phyloP scores from a whole-genome alignment of 2,888 invertebrate species.

The Reticulitermes lucifugus region DNA sequence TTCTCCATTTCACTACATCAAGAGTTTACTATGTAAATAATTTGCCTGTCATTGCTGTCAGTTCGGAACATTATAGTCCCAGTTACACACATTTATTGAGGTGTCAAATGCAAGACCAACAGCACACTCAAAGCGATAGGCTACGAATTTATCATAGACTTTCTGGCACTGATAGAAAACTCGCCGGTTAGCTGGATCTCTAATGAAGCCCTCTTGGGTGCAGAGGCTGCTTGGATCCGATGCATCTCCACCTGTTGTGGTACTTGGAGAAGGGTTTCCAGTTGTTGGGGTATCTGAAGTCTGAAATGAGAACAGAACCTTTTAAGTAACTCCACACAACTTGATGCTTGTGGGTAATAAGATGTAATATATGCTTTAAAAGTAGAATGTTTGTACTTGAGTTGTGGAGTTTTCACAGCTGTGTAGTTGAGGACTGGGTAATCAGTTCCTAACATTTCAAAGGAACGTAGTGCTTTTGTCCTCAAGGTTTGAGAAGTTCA shows the following conservation, averaged over 20 bases:
- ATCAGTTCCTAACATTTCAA: no score
- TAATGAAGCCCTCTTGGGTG: neutral
- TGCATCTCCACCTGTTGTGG: no score
- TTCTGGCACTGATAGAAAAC: neutral
- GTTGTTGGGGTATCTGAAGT: neutral
- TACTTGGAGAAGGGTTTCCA: neutral
- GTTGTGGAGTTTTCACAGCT: no score
- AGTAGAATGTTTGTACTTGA: no score
- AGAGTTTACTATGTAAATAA: no score
- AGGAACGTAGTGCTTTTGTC: no score
- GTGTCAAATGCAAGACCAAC: neutral
- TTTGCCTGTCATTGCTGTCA: neutral
- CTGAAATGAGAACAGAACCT: neutral
- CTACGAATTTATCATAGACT: neutral
- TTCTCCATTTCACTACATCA: no score
- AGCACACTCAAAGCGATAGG: neutral
- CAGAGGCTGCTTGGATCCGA: neutral
- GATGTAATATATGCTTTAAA: no score
- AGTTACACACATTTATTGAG: neutral
- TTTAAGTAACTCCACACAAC: neutral
- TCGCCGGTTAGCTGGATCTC: neutral
- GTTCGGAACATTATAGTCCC: neutral
- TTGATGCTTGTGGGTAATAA: no score
- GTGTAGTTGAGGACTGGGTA: no score
- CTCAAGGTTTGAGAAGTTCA: no score